Evolutionary conservation across 2,797 vertebrate species (phyloP).

Genomic region (Holocentrus rufus): DNA sequence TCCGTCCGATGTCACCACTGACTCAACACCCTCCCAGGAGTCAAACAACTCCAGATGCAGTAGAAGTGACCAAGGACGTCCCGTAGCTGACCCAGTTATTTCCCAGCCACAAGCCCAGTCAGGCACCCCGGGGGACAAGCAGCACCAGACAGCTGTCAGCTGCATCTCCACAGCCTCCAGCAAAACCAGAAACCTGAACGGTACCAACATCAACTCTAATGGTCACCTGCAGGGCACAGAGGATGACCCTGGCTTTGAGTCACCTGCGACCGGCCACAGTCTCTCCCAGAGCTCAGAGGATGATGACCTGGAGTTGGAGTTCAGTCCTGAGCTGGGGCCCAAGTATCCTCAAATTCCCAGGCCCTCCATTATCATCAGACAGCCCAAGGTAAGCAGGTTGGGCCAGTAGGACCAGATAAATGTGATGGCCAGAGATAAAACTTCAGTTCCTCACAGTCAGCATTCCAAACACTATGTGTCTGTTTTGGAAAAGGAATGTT

Average conservation of each 20-base stretch:
- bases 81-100: slow-evolving; percentile 57
- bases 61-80: slow-evolving; percentile 40
- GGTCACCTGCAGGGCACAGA: slow-evolving; percentile 41
- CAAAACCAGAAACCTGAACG: slow-evolving; percentile 63
- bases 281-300: slow-evolving; percentile 67
- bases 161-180: slow-evolving; percentile 55
- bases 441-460: too few species aligned
- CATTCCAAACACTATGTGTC: too few species aligned
- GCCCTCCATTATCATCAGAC: slow-evolving; percentile 81
- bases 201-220: slow-evolving; percentile 49
- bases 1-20: slow-evolving; percentile 75
- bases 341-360: slow-evolving; percentile 81
- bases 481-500: too few species aligned
- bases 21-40: slow-evolving; percentile 61
- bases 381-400: slow-evolving; percentile 67
- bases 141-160: slow-evolving; percentile 60
- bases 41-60: slow-evolving; percentile 46
- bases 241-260: slow-evolving; percentile 38
- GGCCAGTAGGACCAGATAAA: neutral
- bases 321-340: slow-evolving; percentile 53
- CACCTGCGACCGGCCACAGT: slow-evolving; percentile 38
- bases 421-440: too few species aligned
- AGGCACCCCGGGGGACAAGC: slow-evolving; percentile 21
- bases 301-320: slow-evolving; percentile 64
- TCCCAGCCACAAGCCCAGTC: slow-evolving; percentile 70